Conservation (phyloP, 2,888 invertebrate species). For the Meghimatium bilineatum region DNA sequence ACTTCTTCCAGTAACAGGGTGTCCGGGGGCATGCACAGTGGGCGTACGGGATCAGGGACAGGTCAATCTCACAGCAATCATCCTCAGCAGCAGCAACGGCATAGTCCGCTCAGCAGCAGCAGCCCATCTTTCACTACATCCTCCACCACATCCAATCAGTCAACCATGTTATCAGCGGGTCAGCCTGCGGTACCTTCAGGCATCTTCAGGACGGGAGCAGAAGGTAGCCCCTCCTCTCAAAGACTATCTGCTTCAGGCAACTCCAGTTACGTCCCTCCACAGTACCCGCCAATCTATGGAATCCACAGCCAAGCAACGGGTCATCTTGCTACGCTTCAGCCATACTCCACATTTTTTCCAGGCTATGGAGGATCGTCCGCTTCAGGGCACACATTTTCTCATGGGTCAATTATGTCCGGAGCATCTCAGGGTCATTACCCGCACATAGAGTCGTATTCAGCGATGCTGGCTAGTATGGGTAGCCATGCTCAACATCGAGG, state of each 20-base stretch:
- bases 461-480: slow-evolving; percentile 73
- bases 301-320: slow-evolving; percentile 56
- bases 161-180: slow-evolving; percentile 54
- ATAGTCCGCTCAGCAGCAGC: neutral
- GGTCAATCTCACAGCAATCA: slow-evolving; percentile 41
- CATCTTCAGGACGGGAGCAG: slow-evolving; percentile 56
- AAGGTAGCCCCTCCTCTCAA: slow-evolving; percentile 52
- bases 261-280: slow-evolving; percentile 44
- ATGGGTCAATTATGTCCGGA: slow-evolving; percentile 19
- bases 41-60: slow-evolving; percentile 47
- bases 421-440: slow-evolving; percentile 57
- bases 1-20: slow-evolving; percentile 18
- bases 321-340: slow-evolving; percentile 55
- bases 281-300: slow-evolving; percentile 56
- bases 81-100: slow-evolving; percentile 33
- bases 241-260: slow-evolving; percentile 31
- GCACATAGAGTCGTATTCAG: slow-evolving; percentile 71
- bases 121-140: slow-evolving; percentile 9
- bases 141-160: slow-evolving; percentile 2
- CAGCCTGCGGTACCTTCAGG: slow-evolving; percentile 56
- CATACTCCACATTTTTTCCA: slow-evolving; percentile 66
- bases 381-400: slow-evolving; percentile 43
- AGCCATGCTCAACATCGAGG: slow-evolving; percentile 65
- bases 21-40: slow-evolving; percentile 56
- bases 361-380: slow-evolving; percentile 25